These are phyloP conservation scores for Lophius piscatorius DNA, from an alignment of 2,113 vertebrate species.

Conservation along the genomic window DNA sequence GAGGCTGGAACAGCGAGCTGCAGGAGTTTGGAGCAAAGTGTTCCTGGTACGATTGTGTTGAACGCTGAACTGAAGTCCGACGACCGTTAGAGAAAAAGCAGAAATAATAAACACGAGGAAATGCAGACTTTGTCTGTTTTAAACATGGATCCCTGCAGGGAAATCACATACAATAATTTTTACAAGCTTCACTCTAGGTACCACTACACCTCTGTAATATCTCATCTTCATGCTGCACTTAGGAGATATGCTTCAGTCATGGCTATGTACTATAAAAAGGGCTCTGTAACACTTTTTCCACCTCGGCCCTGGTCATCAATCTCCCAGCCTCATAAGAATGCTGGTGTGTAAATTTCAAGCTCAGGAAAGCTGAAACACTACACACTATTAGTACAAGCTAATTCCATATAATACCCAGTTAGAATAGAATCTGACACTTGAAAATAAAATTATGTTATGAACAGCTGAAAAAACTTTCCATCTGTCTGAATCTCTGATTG, in stretches of 20 bases:
- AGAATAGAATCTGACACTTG: too few species aligned
- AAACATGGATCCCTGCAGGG: constrained; percentile 42
- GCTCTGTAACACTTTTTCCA: constrained; percentile 15
- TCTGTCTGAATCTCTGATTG: too few species aligned
- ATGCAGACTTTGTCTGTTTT: constrained; percentile 34
- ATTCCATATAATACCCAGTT: constrained; percentile 55
- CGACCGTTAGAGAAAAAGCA: constrained; percentile 22
- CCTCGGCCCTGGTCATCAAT: constrained; percentile 38
- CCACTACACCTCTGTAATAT: constrained; percentile 29
- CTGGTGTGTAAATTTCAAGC: constrained; percentile 70
- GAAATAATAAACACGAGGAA: constrained; percentile 54
- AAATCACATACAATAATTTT: constrained; percentile 30
- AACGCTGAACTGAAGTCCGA: constrained; percentile 1
- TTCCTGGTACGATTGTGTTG: neutral
- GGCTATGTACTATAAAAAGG: constrained; percentile 4
- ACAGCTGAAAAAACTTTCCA: too few species aligned
- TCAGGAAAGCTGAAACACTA: constrained; percentile 48
- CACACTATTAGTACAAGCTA: constrained; percentile 60
- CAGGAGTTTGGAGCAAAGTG: too few species aligned
- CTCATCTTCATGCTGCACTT: constrained; percentile 42
- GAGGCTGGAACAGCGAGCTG: too few species aligned
- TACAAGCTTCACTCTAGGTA: constrained; percentile 9
- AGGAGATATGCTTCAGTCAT: constrained; percentile 39
- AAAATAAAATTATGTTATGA: too few species aligned
- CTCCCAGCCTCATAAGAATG: constrained; percentile 47